A percentile compares a stretch with the other conserved stretches of the same genome.
phyloP scores from a whole-genome alignment of 2,113 vertebrate species.

The Suncus etruscus region DNA sequence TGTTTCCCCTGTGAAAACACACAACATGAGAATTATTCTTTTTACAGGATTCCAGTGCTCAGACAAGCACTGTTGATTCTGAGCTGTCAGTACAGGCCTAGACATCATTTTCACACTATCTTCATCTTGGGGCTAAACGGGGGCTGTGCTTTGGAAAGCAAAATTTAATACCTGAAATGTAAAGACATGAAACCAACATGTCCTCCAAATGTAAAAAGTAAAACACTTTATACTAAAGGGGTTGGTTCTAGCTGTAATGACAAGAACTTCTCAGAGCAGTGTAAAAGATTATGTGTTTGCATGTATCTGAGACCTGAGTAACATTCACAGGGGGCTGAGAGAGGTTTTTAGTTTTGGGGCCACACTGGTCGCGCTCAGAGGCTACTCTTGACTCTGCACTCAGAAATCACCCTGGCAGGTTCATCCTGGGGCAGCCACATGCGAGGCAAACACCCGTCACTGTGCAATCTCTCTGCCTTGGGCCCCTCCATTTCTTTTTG shows the following conservation, averaged over 20 bases:
- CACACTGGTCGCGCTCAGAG: no score
- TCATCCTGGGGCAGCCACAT: no score
- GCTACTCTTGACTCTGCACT: no score
- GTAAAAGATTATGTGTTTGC: neutral
- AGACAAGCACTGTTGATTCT: neutral
- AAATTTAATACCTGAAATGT: constrained; percentile 27
- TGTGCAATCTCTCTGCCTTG: no score
- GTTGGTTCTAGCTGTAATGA: constrained; percentile 20
- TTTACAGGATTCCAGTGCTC: no score
- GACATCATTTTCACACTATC: neutral
- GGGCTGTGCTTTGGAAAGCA: constrained; percentile 18
- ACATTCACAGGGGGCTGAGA: neutral
- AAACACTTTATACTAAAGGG: neutral
- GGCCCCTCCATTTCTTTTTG: no score
- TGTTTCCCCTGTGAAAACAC: neutral
- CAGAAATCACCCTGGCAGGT: no score
- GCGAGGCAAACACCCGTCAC: no score
- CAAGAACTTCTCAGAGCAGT: neutral
- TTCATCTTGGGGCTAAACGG: neutral
- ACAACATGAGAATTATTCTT: neutral
- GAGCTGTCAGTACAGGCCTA: neutral
- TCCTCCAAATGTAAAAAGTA: neutral
- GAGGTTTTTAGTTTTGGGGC: no score
- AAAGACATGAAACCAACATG: constrained; percentile 20
- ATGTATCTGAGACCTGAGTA: constrained; percentile 47